phyloP scores from a whole-genome alignment of 2,888 invertebrate genomes.

The Herminia tarsipennalis region DNA sequence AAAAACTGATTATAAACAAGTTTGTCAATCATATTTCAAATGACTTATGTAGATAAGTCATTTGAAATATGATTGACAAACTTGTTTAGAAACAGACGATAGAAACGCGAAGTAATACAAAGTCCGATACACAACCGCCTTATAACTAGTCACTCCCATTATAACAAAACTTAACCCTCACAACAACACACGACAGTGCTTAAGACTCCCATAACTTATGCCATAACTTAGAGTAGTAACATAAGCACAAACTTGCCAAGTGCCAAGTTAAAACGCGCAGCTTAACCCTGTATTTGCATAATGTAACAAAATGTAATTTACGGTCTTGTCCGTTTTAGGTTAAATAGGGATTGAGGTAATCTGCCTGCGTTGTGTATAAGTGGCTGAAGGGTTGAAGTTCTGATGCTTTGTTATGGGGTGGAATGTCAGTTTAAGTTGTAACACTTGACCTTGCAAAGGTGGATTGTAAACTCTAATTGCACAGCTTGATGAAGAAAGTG shows the following conservation, averaged over 20 bases:
- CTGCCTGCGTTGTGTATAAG: slow-evolving; percentile 13
- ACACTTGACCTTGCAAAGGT: too few species aligned
- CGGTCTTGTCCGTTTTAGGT: slow-evolving; percentile 15
- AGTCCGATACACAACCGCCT: background rate
- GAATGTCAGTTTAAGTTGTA: too few species aligned
- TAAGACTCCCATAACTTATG: slow-evolving; percentile 40
- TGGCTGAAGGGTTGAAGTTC: slow-evolving; percentile 9
- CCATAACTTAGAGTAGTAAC: slow-evolving; percentile 34
- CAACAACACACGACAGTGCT: slow-evolving; percentile 37
- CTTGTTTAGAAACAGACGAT: too few species aligned
- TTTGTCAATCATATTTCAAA: too few species aligned
- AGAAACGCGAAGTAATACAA: background rate
- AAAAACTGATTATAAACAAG: too few species aligned
- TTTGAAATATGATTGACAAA: too few species aligned
- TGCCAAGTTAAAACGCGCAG: slow-evolving; percentile 29
- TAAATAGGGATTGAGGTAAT: slow-evolving; percentile 22
- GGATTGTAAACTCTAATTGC: too few species aligned
- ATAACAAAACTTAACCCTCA: slow-evolving; percentile 9
- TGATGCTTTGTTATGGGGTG: too few species aligned
- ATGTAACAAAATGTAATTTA: slow-evolving; percentile 38
- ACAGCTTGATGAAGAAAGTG: too few species aligned
- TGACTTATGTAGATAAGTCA: too few species aligned
- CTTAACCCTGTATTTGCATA: slow-evolving; percentile 41
- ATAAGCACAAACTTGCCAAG: slow-evolving; percentile 35
- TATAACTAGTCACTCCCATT: slow-evolving; percentile 10